Evolutionary conservation across 2,797 vertebrate genomes (phyloP).

Genomic region (Odontamblyopus lacepedii): DNA sequence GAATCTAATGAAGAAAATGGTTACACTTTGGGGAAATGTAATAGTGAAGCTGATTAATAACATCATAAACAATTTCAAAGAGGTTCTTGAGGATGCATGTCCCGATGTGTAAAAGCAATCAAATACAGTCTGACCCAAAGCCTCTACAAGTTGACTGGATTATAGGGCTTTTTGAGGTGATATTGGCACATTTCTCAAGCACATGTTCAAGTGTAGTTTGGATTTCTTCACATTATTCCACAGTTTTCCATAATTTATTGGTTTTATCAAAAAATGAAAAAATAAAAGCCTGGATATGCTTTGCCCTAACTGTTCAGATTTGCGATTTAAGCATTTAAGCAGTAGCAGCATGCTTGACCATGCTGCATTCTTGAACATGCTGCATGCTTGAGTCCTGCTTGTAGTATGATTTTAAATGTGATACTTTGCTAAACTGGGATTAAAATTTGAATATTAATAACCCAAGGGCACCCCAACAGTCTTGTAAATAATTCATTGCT

Average conservation of each 20-base stretch:
- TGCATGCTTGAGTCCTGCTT: constrained; percentile 30
- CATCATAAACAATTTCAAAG: constrained; percentile 8
- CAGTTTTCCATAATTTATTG: constrained; percentile 20
- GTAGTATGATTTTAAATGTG: constrained; percentile 23
- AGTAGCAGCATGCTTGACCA: constrained; percentile 44
- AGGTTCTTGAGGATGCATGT: background rate
- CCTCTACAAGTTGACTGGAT: constrained; percentile 1
- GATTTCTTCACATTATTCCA: constrained; percentile 11
- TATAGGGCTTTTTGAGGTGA: background rate
- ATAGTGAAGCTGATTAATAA: constrained; percentile 3
- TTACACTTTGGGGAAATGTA: background rate
- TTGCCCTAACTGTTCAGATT: constrained; percentile 26
- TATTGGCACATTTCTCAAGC: background rate
- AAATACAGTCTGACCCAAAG: constrained; percentile 12
- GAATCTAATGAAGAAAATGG: background rate
- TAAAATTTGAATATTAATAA: constrained; percentile 58
- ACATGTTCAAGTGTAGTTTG: constrained; percentile 4
- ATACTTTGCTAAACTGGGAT: constrained; percentile 37
- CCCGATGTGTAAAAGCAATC: constrained; percentile 26
- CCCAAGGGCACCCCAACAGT: constrained; percentile 42
- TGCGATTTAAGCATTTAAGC: constrained; percentile 25
- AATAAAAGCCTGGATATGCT: background rate
- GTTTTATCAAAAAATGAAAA: constrained; percentile 4
- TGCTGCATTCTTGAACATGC: no score
- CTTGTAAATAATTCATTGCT: constrained; percentile 52